phyloP scores from a whole-genome alignment of 2,888 invertebrate species.

The Lithophane leautieri region DNA sequence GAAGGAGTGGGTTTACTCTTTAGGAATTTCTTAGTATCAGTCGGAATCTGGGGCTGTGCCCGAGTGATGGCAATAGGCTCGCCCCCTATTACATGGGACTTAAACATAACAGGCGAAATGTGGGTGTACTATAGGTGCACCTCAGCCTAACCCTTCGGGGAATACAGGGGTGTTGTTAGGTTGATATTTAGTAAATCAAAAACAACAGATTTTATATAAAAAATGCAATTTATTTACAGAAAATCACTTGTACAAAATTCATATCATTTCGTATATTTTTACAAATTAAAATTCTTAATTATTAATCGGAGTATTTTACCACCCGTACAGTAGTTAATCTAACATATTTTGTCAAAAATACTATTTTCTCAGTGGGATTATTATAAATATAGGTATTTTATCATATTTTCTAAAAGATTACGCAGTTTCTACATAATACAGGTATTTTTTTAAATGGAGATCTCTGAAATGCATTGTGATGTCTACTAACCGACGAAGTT shows the following conservation, averaged over 20 bases:
- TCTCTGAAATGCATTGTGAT: neutral
- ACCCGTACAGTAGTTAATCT: slow-evolving; percentile 58
- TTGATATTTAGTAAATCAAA: slow-evolving; percentile 12
- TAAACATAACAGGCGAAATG: neutral
- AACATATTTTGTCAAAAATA: slow-evolving; percentile 52
- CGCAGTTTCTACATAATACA: slow-evolving; percentile 16
- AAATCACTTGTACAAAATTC: slow-evolving; percentile 74
- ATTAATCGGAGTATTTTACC: slow-evolving; percentile 67
- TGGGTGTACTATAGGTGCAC: too few relatives aligned
- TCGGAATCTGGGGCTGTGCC: too few relatives aligned
- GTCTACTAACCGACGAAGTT: neutral
- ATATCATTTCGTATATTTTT: slow-evolving; percentile 59
- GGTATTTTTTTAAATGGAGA: neutral
- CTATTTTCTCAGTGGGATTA: slow-evolving; percentile 56
- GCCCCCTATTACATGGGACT: too few relatives aligned
- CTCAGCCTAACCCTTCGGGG: neutral
- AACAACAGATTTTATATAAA: slow-evolving; percentile 63
- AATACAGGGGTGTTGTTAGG: neutral
- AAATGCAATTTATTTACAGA: slow-evolving; percentile 75
- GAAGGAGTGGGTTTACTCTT: too few relatives aligned
- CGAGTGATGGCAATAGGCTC: too few relatives aligned
- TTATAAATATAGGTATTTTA: slow-evolving; percentile 18
- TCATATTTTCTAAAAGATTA: slow-evolving; percentile 20
- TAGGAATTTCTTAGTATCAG: too few relatives aligned
- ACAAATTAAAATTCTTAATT: slow-evolving; percentile 61